Base-by-base conservation (phyloP, 2,113 vertebrate species). In the Benitochromis conjunctus region DNA sequence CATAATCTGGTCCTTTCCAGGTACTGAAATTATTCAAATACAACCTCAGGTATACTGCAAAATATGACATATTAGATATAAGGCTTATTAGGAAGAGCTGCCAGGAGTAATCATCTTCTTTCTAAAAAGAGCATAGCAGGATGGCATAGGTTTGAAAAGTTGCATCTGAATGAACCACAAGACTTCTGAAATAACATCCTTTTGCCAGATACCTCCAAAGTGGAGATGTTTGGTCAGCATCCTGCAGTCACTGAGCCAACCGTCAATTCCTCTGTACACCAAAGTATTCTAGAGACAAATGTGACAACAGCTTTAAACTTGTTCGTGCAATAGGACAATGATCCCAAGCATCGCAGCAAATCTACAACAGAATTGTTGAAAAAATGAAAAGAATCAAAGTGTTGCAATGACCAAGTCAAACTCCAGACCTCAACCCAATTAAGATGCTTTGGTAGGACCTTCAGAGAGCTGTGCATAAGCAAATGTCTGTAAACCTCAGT, bases 61-160 rank as follows among this genome's bases (percentile, higher is more conserved):
- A 71, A 6, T 46, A 71, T 71, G 66, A 0, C 38, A 46, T 0
- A 0, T 24, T 24, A 24, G 36, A 41, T 14, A 5, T 66, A 41
- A 41, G 36, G 3, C 31, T 66, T 66, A 24, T 41, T 41, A 11
- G 36, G 36, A 41, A 14, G 7, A 24, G 12, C n/a, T 66, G 34
- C 36, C 62, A 66, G 19, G 62, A 24, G 12, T 5, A 54, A 54
- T n/a, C 53, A 19, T 55, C 18, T 0, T 41, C 5, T 46, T 0
- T 18, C 21, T 18, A 7, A 26, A 71, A 71, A 0, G 13, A 71
- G 12, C 41, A 26, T 71, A 26, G 64, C 38, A 71, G 64, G 38
- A 71, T 71, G 64, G 9, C 12, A 9, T 69, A 0, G 64, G 38
- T 10, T 21, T 71, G 21, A 26, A 71, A 71, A 18, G 8, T 46